A percentile compares a stretch with the other conserved stretches of the same genome.
Conservation (phyloP, 1,140 invertebrate genomes). For the Drosophila aff. region DNA sequence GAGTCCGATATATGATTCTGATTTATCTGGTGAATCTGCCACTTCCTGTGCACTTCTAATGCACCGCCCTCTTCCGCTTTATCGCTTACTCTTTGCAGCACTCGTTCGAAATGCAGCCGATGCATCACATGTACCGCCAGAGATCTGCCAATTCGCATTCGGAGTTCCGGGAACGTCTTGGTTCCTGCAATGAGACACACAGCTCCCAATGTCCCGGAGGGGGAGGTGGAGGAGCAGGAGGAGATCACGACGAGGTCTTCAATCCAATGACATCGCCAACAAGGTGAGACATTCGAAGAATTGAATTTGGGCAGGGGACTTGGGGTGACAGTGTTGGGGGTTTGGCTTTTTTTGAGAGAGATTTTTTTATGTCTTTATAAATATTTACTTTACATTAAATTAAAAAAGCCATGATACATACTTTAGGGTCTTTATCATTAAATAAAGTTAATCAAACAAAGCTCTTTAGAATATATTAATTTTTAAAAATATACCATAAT, state of each 20-base stretch:
- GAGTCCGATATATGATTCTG: slow-evolving; percentile 11
- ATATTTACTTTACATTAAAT: background rate
- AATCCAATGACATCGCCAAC: slow-evolving; percentile 64
- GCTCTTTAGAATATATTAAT: background rate
- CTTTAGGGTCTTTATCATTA: background rate
- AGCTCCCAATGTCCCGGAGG: slow-evolving; percentile 71
- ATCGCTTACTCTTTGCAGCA: slow-evolving; percentile 48
- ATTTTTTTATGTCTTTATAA: background rate
- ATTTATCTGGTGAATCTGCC: slow-evolving; percentile 56
- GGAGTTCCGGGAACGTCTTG: slow-evolving; percentile 80
- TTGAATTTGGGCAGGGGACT: slow-evolving; percentile 5
- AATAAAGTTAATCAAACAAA: too few relatives aligned
- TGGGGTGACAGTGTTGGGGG: background rate
- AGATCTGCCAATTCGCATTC: slow-evolving; percentile 80
- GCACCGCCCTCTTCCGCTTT: slow-evolving; percentile 43
- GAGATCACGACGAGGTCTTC: slow-evolving; percentile 76
- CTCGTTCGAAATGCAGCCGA: slow-evolving; percentile 82
- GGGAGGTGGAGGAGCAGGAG: slow-evolving; percentile 17
- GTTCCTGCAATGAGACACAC: slow-evolving; percentile 80
- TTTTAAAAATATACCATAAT: background rate
- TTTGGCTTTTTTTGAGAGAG: background rate
- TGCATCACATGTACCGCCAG: slow-evolving; percentile 69
- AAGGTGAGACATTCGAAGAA: slow-evolving; percentile 68
- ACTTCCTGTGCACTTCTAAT: slow-evolving; percentile 69
- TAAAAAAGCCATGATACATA: background rate